A percentile compares a stretch with the other conserved stretches of the same genome.
These are phyloP conservation scores for Leptopilina syphax DNA, from an alignment of 2,888 invertebrate genomes.

Conservation along the genomic window DNA sequence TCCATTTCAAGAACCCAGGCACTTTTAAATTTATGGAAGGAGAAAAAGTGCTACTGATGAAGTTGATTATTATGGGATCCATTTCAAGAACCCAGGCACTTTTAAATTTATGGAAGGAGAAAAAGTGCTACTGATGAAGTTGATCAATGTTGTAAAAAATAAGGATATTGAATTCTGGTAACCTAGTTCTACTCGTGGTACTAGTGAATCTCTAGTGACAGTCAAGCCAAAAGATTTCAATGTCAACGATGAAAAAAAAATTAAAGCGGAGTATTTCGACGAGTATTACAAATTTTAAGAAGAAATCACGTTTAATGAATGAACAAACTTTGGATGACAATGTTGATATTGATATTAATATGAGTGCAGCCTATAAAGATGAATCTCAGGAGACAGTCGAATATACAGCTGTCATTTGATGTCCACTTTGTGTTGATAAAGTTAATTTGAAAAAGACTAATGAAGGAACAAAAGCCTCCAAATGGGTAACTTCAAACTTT, in stretches of 20 bases:
- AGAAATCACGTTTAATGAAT: not conserved
- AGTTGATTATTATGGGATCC: not conserved
- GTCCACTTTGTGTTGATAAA: not conserved
- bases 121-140: not conserved
- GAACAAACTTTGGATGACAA: too few relatives aligned
- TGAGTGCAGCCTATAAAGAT: not conserved
- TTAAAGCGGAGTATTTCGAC: slow-evolving; percentile 14
- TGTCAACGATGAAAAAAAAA: not conserved
- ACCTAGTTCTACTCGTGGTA: not conserved
- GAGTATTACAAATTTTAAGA: not conserved
- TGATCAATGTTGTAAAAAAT: not conserved
- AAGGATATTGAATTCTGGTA: not conserved
- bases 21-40: slow-evolving; percentile 10
- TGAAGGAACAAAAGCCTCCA: not conserved
- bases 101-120: slow-evolving; percentile 10
- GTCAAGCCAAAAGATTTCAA: not conserved
- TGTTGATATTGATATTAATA: not conserved
- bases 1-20: not conserved
- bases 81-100: not conserved
- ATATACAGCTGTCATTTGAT: not conserved
- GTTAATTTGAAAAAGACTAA: not conserved
- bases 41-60: not conserved
- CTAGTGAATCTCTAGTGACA: not conserved
- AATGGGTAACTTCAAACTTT: not conserved
- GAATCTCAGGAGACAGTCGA: not conserved